Evolutionary conservation across 2,888 invertebrate species (phyloP), one percentile per base, ranked within the genome.

Genomic region (Liposcelis brunnea): DNA sequence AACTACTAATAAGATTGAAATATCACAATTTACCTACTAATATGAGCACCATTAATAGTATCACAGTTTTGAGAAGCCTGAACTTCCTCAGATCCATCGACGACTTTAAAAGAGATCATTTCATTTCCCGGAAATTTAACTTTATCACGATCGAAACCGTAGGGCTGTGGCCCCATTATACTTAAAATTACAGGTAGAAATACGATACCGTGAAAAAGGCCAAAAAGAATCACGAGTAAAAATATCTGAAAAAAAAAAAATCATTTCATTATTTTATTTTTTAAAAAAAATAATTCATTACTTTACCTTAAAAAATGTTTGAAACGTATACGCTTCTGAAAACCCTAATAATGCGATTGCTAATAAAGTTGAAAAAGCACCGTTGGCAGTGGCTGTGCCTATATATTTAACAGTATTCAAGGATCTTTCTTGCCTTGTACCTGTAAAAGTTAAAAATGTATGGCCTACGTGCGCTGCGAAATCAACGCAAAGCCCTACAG

Each of bases 381-480:
- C 85, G 55, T 78, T 74, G 18, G 83, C 60, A 1, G 85, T 82
- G 1, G 85, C 83, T 16, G 77, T 71, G 6, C 83, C 84, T 47
- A 84, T 83, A 42, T 77, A 72, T 1, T 72, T 70, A 1, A 85
- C 71, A 0, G 84, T 77, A 53, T 71, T 68, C 35, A 74, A 60
- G 0, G 75, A 69, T 50, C 82, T 65, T 19, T 55, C 55, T 45
- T 54, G 57, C 49, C 68, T 61, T 47, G 64, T 57, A 12, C 61
- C 60, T 12, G 72, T 68, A n/a, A 69, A 64, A 2, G 78, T 77
- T 54, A 86, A 68, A 60, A 85, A 86, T 2, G 80, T 79, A 57
- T 85, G 84, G 1, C 82, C 81, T 5, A 83, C 76, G 56, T 83
- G 83, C 2, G 82, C 80, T 1, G 85, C 81, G 55, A 84, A 86